These are phyloP conservation scores for Gymnosoma rotundatum DNA, from an alignment of 2,888 invertebrate species.

Conservation along the genomic window DNA sequence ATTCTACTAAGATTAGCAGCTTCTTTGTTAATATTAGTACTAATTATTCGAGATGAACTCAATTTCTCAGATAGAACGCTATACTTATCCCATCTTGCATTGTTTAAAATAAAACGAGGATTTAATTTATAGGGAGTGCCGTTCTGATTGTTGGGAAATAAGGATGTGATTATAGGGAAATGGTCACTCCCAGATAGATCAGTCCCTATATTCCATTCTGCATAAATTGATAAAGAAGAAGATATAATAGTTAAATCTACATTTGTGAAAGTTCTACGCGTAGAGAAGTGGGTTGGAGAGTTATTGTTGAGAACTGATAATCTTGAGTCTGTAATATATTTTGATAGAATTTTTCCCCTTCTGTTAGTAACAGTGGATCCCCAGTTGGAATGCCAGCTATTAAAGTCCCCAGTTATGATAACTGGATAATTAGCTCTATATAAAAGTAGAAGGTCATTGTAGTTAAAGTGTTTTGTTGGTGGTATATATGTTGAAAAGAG, in stretches of 20 bases:
- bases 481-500: too few species aligned
- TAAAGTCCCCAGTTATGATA: too few species aligned
- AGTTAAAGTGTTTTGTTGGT: too few species aligned
- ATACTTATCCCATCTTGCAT: neutral
- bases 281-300: neutral
- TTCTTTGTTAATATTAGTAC: slow-evolving; percentile 1
- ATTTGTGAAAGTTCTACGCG: neutral
- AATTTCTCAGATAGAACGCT: neutral
- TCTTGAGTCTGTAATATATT: neutral
- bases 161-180: slow-evolving; percentile 2
- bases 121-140: neutral
- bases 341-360: too few species aligned
- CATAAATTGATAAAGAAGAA: neutral
- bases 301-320: neutral
- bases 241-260: neutral
- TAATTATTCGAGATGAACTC: neutral
- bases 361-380: too few species aligned
- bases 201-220: neutral
- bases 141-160: neutral
- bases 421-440: too few species aligned
- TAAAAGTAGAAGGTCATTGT: too few species aligned
- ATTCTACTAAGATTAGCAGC: neutral
- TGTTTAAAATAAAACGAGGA: neutral
- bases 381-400: too few species aligned
- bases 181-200: slow-evolving; percentile 2